Evolutionary conservation across 2,888 invertebrate genomes (phyloP).

Genomic region (Conomelus anceps): DNA sequence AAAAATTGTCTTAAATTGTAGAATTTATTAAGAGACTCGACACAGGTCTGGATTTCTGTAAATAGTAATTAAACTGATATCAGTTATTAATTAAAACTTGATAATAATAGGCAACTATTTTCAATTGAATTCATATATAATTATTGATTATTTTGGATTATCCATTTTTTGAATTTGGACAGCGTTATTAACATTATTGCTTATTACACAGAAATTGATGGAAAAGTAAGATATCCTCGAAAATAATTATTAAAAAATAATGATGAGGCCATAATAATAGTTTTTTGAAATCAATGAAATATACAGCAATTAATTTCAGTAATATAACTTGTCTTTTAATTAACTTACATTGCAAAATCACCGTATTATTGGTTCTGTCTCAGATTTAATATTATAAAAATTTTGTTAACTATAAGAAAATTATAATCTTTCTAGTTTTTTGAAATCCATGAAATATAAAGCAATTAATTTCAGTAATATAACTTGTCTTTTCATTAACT

Average conservation of each 20-base stretch:
- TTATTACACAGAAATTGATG: too few species aligned
- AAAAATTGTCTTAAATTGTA: neutral
- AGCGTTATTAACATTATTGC: too few species aligned
- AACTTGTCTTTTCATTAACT: neutral
- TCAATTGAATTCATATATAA: too few species aligned
- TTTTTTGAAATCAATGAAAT: neutral
- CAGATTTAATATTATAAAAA: neutral
- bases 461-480: neutral
- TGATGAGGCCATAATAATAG: too few species aligned
- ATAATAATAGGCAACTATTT: too few species aligned
- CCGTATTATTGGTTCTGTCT: neutral
- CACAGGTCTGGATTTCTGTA: neutral
- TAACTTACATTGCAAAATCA: too few species aligned
- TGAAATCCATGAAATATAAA: neutral
- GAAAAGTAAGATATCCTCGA: too few species aligned
- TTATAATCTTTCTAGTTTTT: too few species aligned
- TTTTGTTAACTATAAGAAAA: neutral
- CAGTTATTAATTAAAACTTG: neutral
- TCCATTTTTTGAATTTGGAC: too few species aligned
- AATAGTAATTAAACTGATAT: neutral
- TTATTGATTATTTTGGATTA: too few species aligned
- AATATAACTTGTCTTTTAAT: neutral
- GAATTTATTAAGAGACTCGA: neutral
- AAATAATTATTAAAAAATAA: too few species aligned
- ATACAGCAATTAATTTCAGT: neutral